These are phyloP conservation scores for Ophioderma brevispina DNA, from an alignment of 35 echinoderm and acorn worm species.

Conservation along the genomic window DNA sequence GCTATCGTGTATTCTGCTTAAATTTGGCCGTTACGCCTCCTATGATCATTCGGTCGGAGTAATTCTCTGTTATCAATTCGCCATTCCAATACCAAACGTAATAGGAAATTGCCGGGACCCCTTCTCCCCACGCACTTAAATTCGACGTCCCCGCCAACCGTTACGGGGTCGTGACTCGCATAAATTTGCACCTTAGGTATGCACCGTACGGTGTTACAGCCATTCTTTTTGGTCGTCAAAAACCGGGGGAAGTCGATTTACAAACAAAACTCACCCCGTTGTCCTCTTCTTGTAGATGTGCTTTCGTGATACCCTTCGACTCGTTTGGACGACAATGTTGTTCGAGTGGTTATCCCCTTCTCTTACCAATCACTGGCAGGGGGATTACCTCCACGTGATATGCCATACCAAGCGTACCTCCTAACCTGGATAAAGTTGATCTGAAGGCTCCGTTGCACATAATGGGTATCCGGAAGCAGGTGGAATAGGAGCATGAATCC, in stretches of 20 bases:
- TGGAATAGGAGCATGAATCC: neutral
- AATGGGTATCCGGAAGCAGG: neutral
- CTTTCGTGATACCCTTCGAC: conserved; percentile 5
- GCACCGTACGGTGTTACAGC: neutral
- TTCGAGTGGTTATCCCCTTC: neutral
- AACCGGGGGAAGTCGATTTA: neutral
- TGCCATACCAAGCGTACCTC: neutral
- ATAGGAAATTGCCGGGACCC: neutral
- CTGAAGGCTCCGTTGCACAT: neutral
- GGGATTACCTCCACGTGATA: neutral
- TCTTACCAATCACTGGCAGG: conserved; percentile 12
- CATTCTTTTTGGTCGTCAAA: neutral
- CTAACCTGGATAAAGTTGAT: neutral
- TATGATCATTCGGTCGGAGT: neutral
- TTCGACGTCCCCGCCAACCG: neutral
- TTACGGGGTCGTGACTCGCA: neutral
- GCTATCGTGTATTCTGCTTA: no score
- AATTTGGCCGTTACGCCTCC: no score
- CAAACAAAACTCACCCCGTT: conserved; percentile 20
- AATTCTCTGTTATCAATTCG: neutral
- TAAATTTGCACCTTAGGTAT: neutral
- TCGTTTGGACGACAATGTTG: neutral
- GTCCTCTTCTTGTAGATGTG: neutral
- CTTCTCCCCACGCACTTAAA: neutral
- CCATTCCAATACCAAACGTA: conserved; percentile 12